Percentiles rank a stretch among this genome's conserved stretches.
These are phyloP conservation scores for Antheraea mylitta DNA, from an alignment of 1,140 invertebrate species.

Conservation along the genomic window DNA sequence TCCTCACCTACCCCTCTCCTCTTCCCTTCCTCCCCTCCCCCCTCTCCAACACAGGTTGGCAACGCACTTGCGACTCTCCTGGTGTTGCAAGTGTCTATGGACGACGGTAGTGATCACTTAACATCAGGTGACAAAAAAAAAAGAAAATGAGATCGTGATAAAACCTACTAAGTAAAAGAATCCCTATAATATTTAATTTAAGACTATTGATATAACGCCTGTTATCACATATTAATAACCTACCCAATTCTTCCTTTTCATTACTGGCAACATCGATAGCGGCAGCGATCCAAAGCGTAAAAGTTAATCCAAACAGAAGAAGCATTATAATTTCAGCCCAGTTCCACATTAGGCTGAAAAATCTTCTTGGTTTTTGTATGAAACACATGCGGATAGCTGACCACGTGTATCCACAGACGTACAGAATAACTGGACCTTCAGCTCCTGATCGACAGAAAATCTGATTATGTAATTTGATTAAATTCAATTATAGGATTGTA, in stretches of 20 bases:
- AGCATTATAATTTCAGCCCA: slow-evolving; percentile 73
- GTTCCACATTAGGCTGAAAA: slow-evolving; percentile 77
- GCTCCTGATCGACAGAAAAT: slow-evolving; percentile 25
- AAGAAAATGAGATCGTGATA: no score
- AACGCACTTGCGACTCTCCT: no score
- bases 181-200: no score
- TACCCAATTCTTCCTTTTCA: slow-evolving; percentile 17
- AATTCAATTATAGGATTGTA: no score
- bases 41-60: no score
- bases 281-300: slow-evolving; percentile 62
- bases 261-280: slow-evolving; percentile 27
- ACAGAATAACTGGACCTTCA: slow-evolving; percentile 34
- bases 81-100: no score
- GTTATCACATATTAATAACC: background rate
- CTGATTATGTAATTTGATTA: slow-evolving; percentile 24
- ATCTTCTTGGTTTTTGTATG: slow-evolving; percentile 73
- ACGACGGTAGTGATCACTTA: no score
- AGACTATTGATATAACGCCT: no score
- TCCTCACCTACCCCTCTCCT: no score
- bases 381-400: slow-evolving; percentile 74
- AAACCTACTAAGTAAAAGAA: no score
- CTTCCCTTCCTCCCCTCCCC: no score
- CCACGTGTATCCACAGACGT: slow-evolving; percentile 52
- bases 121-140: no score
- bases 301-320: slow-evolving; percentile 62